Conservation (phyloP, 2,888 invertebrate genomes). For the Augochlorella aurata region DNA sequence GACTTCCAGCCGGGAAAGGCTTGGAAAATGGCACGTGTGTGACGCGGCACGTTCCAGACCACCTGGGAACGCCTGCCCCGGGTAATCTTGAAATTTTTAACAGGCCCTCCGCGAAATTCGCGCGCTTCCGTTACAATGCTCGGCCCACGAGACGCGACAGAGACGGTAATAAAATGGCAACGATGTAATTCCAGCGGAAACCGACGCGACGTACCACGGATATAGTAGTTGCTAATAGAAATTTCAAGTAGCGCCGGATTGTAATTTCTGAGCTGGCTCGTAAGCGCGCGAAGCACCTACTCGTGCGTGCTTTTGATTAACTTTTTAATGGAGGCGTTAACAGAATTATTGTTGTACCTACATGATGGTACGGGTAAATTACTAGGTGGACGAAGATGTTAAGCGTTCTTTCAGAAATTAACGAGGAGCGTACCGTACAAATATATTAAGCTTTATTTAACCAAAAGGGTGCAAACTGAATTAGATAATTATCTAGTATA, state of each 20-base stretch:
- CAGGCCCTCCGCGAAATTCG: neutral
- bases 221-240: neutral
- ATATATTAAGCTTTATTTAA: too few relatives aligned
- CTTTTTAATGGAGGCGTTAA: too few relatives aligned
- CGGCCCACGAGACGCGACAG: neutral
- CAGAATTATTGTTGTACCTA: too few relatives aligned
- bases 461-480: too few relatives aligned
- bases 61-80: neutral
- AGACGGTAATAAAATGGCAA: neutral
- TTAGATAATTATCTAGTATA: too few relatives aligned
- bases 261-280: too few relatives aligned
- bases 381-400: too few relatives aligned
- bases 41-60: slow-evolving; percentile 8
- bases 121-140: neutral
- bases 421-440: too few relatives aligned
- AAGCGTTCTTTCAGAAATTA: too few relatives aligned
- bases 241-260: neutral
- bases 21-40: slow-evolving; percentile 10
- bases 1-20: slow-evolving; percentile 54
- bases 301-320: too few relatives aligned
- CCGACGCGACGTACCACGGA: neutral
- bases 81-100: slow-evolving; percentile 6
- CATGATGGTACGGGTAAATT: too few relatives aligned
- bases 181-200: neutral
- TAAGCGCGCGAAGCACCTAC: too few relatives aligned